Evolutionary conservation across 2,113 vertebrate species (phyloP).

Genomic region (Chloropsis hardwickii): DNA sequence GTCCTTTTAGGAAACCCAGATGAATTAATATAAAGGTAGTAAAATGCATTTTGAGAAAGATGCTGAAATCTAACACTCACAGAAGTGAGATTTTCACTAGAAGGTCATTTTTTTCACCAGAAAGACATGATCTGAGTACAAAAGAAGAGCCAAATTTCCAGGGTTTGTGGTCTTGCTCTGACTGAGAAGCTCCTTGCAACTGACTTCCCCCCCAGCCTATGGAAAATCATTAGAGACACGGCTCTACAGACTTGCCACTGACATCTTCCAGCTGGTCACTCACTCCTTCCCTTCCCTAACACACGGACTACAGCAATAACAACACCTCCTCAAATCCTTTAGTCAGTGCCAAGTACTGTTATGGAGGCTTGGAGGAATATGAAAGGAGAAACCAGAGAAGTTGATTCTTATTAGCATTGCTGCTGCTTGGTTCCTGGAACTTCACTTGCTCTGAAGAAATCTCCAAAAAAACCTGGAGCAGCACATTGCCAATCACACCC

Average conservation of each 20-base stretch:
- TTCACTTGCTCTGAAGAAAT: not conserved
- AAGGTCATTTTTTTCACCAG: not conserved
- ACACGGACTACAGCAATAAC: not conserved
- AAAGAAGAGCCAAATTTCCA: not conserved
- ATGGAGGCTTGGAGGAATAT: not conserved
- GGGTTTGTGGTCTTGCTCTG: not conserved
- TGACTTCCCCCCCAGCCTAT: not conserved
- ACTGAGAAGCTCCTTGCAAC: not conserved
- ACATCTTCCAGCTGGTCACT: not conserved
- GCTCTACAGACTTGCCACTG: not conserved
- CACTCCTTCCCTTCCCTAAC: not conserved
- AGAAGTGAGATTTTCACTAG: not conserved
- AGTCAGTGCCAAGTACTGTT: not conserved
- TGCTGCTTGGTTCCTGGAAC: not conserved
- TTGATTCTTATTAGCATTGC: not conserved
- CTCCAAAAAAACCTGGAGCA: not conserved
- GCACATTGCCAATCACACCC: not conserved
- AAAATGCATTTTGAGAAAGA: not conserved
- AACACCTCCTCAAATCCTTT: not conserved
- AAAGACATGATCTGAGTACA: not conserved
- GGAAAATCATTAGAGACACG: not conserved
- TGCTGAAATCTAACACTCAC: not conserved
- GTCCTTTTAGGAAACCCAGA: not conserved
- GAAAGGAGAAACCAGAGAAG: not conserved
- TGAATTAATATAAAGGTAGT: not conserved